phyloP scores from a whole-genome alignment of 2,113 vertebrate species.

The Solenodon paradoxus region DNA sequence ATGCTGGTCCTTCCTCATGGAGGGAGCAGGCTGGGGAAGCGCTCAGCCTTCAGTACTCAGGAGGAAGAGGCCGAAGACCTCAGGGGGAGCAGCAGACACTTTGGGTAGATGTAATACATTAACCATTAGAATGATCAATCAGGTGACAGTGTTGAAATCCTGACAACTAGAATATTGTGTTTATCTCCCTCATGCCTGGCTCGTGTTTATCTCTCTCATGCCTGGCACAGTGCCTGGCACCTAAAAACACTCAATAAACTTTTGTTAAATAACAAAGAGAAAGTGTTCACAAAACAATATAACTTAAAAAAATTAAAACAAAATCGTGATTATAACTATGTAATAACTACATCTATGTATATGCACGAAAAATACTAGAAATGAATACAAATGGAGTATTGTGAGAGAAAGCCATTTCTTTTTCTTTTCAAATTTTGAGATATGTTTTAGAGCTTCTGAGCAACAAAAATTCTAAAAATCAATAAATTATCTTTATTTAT shows the following conservation, averaged over 20 bases:
- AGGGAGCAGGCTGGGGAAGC: background rate
- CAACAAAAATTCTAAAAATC: constrained; percentile 1
- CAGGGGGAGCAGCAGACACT: background rate
- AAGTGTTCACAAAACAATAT: constrained; percentile 30
- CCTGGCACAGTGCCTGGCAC: constrained; percentile 10
- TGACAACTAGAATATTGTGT: constrained; percentile 2
- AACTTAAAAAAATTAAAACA: background rate
- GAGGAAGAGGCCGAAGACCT: background rate
- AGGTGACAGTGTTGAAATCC: constrained; percentile 28
- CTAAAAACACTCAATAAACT: constrained; percentile 42
- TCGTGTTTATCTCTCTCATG: background rate
- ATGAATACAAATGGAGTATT: background rate
- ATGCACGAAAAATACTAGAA: background rate
- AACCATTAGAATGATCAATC: constrained; percentile 47
- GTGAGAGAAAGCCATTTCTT: background rate
- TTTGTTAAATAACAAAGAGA: constrained; percentile 40
- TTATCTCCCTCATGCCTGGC: background rate
- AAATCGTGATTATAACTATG: background rate
- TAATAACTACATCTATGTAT: background rate
- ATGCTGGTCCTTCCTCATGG: background rate
- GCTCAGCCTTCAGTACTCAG: background rate
- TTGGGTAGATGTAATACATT: background rate
- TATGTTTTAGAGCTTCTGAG: background rate
- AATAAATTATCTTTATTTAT: background rate
- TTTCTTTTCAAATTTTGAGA: background rate